These are phyloP conservation scores for Agrotis clavis DNA, from an alignment of 2,888 invertebrate species.

Conservation along the genomic window DNA sequence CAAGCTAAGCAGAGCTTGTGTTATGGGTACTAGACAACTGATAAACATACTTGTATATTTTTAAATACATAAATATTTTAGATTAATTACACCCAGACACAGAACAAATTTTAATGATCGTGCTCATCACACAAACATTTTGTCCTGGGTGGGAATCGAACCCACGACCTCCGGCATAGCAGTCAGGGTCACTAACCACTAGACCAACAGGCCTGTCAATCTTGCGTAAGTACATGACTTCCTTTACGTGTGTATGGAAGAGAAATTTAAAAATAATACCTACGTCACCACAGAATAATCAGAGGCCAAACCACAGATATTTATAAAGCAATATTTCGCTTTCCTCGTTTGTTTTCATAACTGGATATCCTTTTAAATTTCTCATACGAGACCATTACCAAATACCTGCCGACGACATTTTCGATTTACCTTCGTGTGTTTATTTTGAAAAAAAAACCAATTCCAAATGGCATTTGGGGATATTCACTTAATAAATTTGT, in stretches of 20 bases:
- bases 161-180: no score
- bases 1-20: no score
- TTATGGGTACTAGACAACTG: no score
- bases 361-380: conserved; percentile 33
- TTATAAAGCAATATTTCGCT: conserved; percentile 40
- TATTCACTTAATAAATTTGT: conserved; percentile 64
- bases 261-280: not conserved
- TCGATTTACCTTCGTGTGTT: conserved; percentile 48
- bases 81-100: no score
- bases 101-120: no score
- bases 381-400: conserved; percentile 24
- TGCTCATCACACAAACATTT: no score
- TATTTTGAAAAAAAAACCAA: conserved; percentile 48
- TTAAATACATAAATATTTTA: no score
- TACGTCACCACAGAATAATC: not conserved
- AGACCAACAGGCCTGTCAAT: no score
- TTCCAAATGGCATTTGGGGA: conserved; percentile 47
- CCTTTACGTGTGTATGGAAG: no score
- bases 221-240: not conserved
- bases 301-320: not conserved
- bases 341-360: conserved; percentile 38
- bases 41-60: no score
- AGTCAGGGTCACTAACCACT: no score
- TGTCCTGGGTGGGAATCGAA: no score
- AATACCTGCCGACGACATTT: conserved; percentile 47